Percentiles rank a stretch among this genome's conserved stretches.
Conservation (phyloP, 2,113 vertebrate genomes). For the Erinaceus europaeus region DNA sequence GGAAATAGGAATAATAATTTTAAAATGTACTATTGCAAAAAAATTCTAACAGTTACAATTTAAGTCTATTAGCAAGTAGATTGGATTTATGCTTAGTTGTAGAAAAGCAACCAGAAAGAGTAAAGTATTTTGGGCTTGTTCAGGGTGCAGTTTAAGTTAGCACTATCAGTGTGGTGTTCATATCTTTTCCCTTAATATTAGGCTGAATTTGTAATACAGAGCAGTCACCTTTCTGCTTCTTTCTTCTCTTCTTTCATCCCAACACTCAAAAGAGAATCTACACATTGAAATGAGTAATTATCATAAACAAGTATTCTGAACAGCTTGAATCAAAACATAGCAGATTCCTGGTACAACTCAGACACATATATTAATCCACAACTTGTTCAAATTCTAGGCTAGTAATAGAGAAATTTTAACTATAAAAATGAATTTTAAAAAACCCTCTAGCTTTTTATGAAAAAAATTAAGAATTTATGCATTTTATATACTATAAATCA, state of each 20-base stretch:
- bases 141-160: not conserved
- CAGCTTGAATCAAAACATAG: not conserved
- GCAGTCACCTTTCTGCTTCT: constrained; percentile 49
- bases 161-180: not conserved
- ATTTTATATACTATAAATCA: not conserved
- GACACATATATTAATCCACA: not conserved
- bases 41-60: not conserved
- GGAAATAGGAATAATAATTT: not conserved
- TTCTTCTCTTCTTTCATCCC: constrained; percentile 48
- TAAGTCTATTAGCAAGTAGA: not conserved
- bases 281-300: constrained; percentile 33
- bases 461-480: no score
- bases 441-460: no score
- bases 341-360: constrained; percentile 12
- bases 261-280: constrained; percentile 43
- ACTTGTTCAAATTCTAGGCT: constrained; percentile 12
- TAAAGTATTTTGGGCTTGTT: not conserved
- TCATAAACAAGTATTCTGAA: constrained; percentile 19
- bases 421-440: constrained; percentile 25
- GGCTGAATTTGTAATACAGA: not conserved
- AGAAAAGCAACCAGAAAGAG: not conserved
- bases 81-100: not conserved
- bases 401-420: no score
- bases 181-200: not conserved
- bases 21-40: constrained; percentile 24